Evolutionary conservation across 2,113 vertebrate species (phyloP).

Genomic region (Nannospalax galili): DNA sequence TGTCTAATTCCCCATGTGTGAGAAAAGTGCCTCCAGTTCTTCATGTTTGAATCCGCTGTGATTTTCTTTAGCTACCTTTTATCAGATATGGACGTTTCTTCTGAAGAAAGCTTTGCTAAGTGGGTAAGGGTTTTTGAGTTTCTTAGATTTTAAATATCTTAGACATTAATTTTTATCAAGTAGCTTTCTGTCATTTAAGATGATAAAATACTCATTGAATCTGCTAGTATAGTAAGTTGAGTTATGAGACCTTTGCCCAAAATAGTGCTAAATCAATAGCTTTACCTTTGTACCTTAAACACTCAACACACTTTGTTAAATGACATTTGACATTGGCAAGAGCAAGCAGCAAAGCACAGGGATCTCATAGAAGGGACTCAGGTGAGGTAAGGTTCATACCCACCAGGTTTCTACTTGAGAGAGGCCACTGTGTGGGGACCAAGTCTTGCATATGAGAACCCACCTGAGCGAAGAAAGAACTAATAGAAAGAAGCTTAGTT

Average conservation of each 20-base stretch:
- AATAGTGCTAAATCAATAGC: neutral
- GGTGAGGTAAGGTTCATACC: too few species aligned
- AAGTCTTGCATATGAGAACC: neutral
- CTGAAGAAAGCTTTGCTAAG: neutral
- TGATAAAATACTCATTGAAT: neutral
- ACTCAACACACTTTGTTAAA: neutral
- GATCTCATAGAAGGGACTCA: neutral
- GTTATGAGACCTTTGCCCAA: neutral
- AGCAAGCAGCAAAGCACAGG: neutral
- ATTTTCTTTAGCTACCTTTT: neutral
- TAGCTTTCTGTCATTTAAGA: constrained; percentile 14
- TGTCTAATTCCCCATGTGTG: neutral
- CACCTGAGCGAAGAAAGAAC: neutral
- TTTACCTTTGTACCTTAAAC: neutral
- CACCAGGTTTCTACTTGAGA: neutral
- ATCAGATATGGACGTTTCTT: constrained; percentile 29
- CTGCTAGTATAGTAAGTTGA: neutral
- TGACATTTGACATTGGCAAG: neutral
- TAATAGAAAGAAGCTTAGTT: neutral
- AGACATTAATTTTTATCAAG: constrained; percentile 25
- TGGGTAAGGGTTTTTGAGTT: neutral
- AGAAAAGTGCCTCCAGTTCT: neutral
- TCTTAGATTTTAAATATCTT: neutral
- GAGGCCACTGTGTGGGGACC: neutral
- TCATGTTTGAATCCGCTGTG: neutral